A percentile compares a stretch with the other conserved stretches of the same genome.
Conservation (phyloP, 2,797 vertebrate species). For the Chrosomus eos region DNA sequence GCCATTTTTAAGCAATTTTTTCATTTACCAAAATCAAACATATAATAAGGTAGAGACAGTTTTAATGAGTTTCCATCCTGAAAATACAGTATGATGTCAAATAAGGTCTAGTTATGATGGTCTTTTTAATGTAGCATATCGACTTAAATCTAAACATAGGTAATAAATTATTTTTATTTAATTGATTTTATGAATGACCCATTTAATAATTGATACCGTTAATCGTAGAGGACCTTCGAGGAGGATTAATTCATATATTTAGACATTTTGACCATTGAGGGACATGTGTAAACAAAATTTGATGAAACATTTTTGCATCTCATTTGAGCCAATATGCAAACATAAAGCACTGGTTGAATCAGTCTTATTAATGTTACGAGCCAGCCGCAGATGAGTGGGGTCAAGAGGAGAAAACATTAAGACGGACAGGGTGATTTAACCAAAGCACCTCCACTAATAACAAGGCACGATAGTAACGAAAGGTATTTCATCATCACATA, state of each 20-base stretch:
- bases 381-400: background rate
- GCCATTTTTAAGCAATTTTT: background rate
- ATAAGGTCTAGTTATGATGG: background rate
- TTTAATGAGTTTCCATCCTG: background rate
- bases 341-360: background rate
- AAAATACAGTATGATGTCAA: background rate
- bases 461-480: background rate
- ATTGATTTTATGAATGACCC: background rate
- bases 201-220: background rate
- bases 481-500: background rate
- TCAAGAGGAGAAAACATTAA: background rate
- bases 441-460: background rate
- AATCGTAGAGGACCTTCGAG: background rate
- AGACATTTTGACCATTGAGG: background rate
- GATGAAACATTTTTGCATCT: background rate
- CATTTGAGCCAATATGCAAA: background rate
- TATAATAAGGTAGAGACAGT: background rate
- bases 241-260: background rate
- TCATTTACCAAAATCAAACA: no score
- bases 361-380: background rate
- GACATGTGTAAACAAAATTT: background rate
- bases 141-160: background rate
- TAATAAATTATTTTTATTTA: background rate
- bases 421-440: background rate
- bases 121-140: background rate